Evolutionary conservation across 1,140 invertebrate species (phyloP).

Genomic region (Ylistrum balloti): DNA sequence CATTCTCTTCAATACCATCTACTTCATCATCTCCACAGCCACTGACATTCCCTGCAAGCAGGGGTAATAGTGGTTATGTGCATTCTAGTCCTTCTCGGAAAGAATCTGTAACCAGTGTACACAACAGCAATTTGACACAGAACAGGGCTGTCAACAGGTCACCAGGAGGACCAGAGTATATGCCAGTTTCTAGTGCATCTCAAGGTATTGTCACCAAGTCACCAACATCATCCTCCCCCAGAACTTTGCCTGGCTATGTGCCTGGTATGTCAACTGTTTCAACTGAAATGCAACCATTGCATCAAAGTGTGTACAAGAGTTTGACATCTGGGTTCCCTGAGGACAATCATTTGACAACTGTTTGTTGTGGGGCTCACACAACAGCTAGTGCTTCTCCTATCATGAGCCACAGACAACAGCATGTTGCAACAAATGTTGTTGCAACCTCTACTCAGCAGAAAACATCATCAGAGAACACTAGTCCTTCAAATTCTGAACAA

Average conservation of each 20-base stretch:
- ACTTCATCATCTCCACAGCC: neutral
- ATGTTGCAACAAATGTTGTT: constrained; percentile 29
- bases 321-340: constrained; percentile 10
- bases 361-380: constrained; percentile 2
- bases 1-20: neutral
- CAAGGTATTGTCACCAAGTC: constrained; percentile 13
- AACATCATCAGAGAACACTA: neutral
- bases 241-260: neutral
- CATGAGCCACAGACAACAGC: neutral
- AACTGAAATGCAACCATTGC: constrained; percentile 12
- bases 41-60: neutral
- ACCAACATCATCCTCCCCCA: neutral
- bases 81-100: constrained; percentile 43
- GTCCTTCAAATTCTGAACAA: constrained; percentile 58
- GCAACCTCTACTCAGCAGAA: neutral
- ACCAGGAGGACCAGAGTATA: constrained; percentile 42
- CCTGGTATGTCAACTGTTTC: neutral
- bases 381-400: constrained; percentile 18
- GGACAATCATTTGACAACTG: constrained; percentile 19
- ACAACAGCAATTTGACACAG: constrained; percentile 14
- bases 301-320: constrained; percentile 27
- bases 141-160: constrained; percentile 1
- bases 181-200: neutral
- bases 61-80: constrained; percentile 29
- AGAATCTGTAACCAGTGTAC: constrained; percentile 4